These are phyloP conservation scores for Meloidogyne chitwoodi DNA, from an alignment of 1,140 invertebrate genomes.

Conservation along the genomic window DNA sequence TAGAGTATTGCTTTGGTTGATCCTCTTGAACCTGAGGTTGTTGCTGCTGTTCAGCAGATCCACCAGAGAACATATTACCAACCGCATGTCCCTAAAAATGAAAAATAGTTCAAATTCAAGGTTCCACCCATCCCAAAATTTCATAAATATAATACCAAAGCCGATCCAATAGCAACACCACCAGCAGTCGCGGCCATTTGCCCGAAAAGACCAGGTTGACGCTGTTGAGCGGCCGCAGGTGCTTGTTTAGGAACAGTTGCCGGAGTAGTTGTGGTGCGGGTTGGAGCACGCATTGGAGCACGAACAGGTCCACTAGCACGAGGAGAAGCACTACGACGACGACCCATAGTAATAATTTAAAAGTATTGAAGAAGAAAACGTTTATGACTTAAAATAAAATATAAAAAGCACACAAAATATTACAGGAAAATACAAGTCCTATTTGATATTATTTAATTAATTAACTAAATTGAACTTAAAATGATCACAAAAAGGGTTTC, in stretches of 20 bases:
- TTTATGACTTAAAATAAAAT: neutral
- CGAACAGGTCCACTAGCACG: slow-evolving; percentile 37
- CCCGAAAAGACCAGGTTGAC: slow-evolving; percentile 52
- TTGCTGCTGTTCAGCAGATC: slow-evolving; percentile 15
- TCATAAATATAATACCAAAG: slow-evolving; percentile 32
- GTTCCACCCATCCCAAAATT: neutral
- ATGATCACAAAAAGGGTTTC: too few species aligned
- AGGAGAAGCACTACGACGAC: slow-evolving; percentile 37
- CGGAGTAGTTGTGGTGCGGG: slow-evolving; percentile 3
- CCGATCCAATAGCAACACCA: slow-evolving; percentile 60
- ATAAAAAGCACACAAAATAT: neutral
- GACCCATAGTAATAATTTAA: slow-evolving; percentile 3
- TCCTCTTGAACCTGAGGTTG: slow-evolving; percentile 6
- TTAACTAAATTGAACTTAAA: too few species aligned
- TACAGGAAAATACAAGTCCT: too few species aligned
- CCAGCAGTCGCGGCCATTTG: slow-evolving; percentile 59
- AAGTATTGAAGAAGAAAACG: neutral
- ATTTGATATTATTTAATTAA: too few species aligned
- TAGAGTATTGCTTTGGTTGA: slow-evolving; percentile 31
- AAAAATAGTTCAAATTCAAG: neutral
- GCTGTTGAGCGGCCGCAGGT: slow-evolving; percentile 31
- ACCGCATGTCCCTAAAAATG: slow-evolving; percentile 37
- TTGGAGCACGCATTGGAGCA: slow-evolving; percentile 9
- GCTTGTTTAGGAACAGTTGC: slow-evolving; percentile 16
- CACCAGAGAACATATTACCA: slow-evolving; percentile 45